Evolutionary conservation across 2,797 vertebrate species (phyloP).

Genomic region (Harpagifer antarcticus): DNA sequence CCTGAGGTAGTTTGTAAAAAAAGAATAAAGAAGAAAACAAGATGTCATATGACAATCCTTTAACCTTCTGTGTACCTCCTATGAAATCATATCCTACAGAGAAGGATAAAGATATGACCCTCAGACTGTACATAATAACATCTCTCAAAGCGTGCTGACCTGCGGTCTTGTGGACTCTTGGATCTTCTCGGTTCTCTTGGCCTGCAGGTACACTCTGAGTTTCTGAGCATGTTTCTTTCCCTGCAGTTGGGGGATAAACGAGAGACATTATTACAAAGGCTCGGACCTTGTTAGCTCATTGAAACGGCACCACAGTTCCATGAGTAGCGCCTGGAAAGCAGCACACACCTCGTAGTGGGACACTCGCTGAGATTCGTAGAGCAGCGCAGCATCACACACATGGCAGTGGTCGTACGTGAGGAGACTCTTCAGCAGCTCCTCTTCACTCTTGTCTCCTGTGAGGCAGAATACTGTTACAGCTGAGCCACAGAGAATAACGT

Average conservation of each 20-base stretch:
- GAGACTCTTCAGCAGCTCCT: conserved; percentile 77
- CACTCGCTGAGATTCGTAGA: conserved; percentile 87
- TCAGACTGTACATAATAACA: neutral
- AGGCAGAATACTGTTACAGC: conserved; percentile 11
- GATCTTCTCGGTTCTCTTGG: conserved; percentile 75
- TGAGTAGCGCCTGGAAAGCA: neutral
- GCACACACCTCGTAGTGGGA: conserved; percentile 90
- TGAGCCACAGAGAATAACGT: neutral
- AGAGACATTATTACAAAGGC: conserved; percentile 1
- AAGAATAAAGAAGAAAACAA: neutral
- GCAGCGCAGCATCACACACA: conserved; percentile 87
- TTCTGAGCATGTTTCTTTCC: conserved; percentile 91
- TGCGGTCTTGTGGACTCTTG: conserved; percentile 60
- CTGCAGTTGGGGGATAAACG: conserved; percentile 71
- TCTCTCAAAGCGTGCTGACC: conserved; percentile 62
- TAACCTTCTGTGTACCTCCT: neutral
- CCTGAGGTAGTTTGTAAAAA: neutral
- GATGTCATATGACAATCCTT: neutral
- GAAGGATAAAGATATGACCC: neutral
- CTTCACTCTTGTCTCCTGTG: conserved; percentile 63
- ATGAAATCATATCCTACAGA: neutral
- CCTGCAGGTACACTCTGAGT: conserved; percentile 84
- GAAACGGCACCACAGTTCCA: neutral
- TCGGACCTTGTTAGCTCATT: neutral
- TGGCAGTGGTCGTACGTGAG: conserved; percentile 89